These are phyloP conservation scores for Bovichtus diacanthus DNA, from an alignment of 2,797 vertebrate species.

Conservation along the genomic window DNA sequence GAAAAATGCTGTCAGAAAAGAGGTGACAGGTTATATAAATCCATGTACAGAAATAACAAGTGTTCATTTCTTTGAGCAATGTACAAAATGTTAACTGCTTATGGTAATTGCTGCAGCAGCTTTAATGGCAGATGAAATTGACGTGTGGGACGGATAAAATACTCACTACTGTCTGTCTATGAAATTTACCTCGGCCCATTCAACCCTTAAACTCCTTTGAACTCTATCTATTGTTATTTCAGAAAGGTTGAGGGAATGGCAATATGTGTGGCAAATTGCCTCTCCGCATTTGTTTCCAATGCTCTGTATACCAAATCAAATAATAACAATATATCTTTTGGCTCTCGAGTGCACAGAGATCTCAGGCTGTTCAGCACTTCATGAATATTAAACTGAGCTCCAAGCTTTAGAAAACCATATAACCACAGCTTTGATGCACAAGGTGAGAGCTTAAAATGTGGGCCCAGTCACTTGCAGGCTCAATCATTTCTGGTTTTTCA, in stretches of 20 bases:
- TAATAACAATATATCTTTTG: conserved; percentile 43
- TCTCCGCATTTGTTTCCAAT: conserved; percentile 10
- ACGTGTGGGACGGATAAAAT: neutral
- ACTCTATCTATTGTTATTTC: conserved; percentile 13
- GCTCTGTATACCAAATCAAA: conserved; percentile 51
- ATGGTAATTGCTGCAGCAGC: neutral
- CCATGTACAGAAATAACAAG: neutral
- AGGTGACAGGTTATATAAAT: neutral
- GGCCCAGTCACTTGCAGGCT: conserved; percentile 19
- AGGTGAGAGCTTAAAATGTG: conserved; percentile 50
- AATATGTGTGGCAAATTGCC: conserved; percentile 22
- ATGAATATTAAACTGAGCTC: conserved; percentile 73
- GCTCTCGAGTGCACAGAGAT: conserved; percentile 38
- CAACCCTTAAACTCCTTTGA: neutral
- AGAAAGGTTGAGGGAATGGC: conserved; percentile 3
- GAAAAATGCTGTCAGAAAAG: neutral
- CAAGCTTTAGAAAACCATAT: conserved; percentile 56
- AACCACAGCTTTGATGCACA: conserved; percentile 41
- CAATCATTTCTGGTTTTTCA: conserved; percentile 41
- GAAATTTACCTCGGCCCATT: neutral
- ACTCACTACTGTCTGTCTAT: neutral
- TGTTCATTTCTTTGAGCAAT: neutral
- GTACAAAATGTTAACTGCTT: neutral
- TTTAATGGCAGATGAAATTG: neutral
- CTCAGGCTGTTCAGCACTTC: conserved; percentile 43